phyloP scores from a whole-genome alignment of 2,888 invertebrate genomes.

The Tyria jacobaeae region DNA sequence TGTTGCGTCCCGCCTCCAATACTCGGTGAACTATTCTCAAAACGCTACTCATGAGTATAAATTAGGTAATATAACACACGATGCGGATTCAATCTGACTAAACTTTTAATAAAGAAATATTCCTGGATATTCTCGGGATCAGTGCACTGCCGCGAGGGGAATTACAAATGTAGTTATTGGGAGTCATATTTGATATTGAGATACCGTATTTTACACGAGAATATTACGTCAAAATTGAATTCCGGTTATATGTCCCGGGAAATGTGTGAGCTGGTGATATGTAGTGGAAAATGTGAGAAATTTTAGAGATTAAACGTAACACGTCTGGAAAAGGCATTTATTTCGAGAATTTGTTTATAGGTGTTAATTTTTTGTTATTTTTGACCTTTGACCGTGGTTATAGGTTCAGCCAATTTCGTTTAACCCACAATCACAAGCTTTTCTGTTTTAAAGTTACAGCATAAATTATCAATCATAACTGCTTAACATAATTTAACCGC shows the following conservation, averaged over 20 bases:
- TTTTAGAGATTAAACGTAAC: background rate
- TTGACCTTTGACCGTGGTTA: background rate
- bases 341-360: background rate
- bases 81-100: conserved; percentile 28
- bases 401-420: background rate
- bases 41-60: conserved; percentile 2
- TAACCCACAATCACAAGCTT: too few relatives aligned
- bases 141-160: conserved; percentile 44
- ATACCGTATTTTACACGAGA: conserved; percentile 47
- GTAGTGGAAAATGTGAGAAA: conserved; percentile 3
- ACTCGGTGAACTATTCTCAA: background rate
- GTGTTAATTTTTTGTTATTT: background rate
- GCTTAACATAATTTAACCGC: too few relatives aligned
- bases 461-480: too few relatives aligned
- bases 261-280: conserved; percentile 28
- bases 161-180: conserved; percentile 60
- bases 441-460: too few relatives aligned
- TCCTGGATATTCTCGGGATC: conserved; percentile 38
- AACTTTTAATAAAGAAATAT: conserved; percentile 40
- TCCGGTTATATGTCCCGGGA: conserved; percentile 29
- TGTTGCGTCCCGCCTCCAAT: too few relatives aligned
- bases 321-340: background rate
- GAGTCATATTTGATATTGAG: conserved; percentile 50
- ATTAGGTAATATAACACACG: background rate
- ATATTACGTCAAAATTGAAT: conserved; percentile 56